Evolutionary conservation across 2,797 vertebrate species (phyloP).

Genomic region (Acanthurus leucopareius): DNA sequence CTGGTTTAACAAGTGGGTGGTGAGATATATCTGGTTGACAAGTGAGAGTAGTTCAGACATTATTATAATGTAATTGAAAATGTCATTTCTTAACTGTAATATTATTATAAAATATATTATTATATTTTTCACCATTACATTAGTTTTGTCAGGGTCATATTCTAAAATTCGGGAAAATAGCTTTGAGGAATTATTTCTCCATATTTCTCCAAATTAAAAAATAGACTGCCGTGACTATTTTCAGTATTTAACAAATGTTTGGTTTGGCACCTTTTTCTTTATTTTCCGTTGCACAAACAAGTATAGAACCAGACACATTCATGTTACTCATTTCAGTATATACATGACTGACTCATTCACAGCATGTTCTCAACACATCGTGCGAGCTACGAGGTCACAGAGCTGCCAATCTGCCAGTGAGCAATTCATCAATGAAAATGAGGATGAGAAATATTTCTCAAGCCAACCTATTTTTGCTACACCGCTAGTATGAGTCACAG

Average conservation of each 20-base stretch:
- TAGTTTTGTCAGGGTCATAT: neutral
- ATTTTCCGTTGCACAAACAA: neutral
- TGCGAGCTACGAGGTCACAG: slow-evolving; percentile 21
- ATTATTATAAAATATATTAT: too few relatives aligned
- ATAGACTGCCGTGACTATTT: neutral
- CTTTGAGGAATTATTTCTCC: neutral
- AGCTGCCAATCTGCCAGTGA: slow-evolving; percentile 21
- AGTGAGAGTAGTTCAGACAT: too few relatives aligned
- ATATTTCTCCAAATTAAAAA: neutral
- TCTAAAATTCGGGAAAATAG: slow-evolving; percentile 1
- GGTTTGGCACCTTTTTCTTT: neutral
- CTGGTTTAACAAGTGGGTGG: too few relatives aligned
- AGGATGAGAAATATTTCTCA: slow-evolving; percentile 19
- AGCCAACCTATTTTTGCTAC: slow-evolving; percentile 9
- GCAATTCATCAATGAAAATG: slow-evolving; percentile 48
- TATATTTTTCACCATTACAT: neutral
- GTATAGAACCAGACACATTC: slow-evolving; percentile 14
- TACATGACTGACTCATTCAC: slow-evolving; percentile 46
- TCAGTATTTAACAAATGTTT: neutral
- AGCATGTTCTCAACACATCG: slow-evolving; percentile 8
- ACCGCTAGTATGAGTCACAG: slow-evolving; percentile 36
- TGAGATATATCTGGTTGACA: too few relatives aligned
- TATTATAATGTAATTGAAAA: too few relatives aligned
- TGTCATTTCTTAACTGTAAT: too few relatives aligned
- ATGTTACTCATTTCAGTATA: neutral